phyloP scores from a whole-genome alignment of 2,888 invertebrate genomes.

The Tigriopus californicus region DNA sequence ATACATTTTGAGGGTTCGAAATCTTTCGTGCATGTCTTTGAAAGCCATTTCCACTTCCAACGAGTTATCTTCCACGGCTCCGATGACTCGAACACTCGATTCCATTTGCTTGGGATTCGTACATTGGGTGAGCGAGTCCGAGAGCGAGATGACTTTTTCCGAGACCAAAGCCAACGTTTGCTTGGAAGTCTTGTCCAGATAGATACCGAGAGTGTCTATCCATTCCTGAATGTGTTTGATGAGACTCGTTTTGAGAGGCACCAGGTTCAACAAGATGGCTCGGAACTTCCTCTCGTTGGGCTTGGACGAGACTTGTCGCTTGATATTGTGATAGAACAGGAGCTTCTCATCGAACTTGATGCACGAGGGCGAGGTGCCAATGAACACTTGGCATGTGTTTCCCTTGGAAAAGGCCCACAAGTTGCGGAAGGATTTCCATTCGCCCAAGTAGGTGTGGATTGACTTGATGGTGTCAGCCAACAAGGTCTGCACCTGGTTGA shows the following conservation, averaged over 20 bases:
- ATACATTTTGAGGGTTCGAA: slow-evolving; percentile 27
- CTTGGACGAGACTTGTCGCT: neutral
- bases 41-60: slow-evolving; percentile 28
- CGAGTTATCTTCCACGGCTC: slow-evolving; percentile 28
- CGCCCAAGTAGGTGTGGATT: neutral
- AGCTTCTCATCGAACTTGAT: slow-evolving; percentile 29
- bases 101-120: slow-evolving; percentile 28
- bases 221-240: slow-evolving; percentile 9
- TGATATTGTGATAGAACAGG: slow-evolving; percentile 26
- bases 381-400: slow-evolving; percentile 27
- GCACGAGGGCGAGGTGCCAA: slow-evolving; percentile 26
- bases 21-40: slow-evolving; percentile 27
- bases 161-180: neutral
- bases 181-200: slow-evolving; percentile 10
- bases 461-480: neutral
- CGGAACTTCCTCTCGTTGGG: neutral
- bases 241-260: neutral
- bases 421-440: slow-evolving; percentile 16
- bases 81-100: slow-evolving; percentile 28
- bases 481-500: neutral
- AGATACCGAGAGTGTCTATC: slow-evolving; percentile 2
- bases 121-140: slow-evolving; percentile 25
- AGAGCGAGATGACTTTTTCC: neutral
- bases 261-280: neutral
- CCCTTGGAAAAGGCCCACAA: slow-evolving; percentile 18